Evolutionary conservation across 2,797 vertebrate species (phyloP), one percentile per base, ranked within the genome.

Genomic region (Melanitta fusca): DNA sequence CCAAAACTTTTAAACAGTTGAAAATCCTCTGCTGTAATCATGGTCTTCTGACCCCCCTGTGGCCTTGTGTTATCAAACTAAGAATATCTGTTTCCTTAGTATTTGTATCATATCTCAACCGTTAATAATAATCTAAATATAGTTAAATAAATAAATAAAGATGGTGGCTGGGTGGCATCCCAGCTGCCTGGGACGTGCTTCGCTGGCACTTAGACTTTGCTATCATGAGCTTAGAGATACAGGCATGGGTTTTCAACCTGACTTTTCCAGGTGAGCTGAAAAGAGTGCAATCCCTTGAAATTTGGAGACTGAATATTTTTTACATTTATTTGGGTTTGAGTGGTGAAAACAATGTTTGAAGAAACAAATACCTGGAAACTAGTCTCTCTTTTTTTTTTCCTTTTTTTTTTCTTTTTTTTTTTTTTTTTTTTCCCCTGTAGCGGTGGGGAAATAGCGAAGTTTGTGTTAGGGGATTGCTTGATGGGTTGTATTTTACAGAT

Each of bases 51-150:
- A 65, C n/a, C 21, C 58, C 58, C 16, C 60, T 73, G 41, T 36
- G 79, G 70, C 53, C 43, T 89, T 93, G 25, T 18, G 8, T 62
- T 95, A 49, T 65, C 74, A 79, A 75, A 49, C n/a, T 20, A 27
- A 82, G 41, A 80, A 28, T 56, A 18, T 80, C 54, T 84, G 8
- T 79, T 38, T 91, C 43, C 24, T 51, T 25, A 51, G 49, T 51
- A 51, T 51, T 51, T 51, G 24, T 51, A 51, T 25, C 49, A 51
- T 51, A 51, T 51, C 49, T 51, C 24, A 51, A 51, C 24, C 7
- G 0, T 51, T 51, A 49, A 49, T 49, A 25, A 62, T 80, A 1
- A 34, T 34, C 36, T 53, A 51, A 88, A 72, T 66, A 47, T 34
- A 73, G 10, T 19, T 11, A 57, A 34, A 60, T 56, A 9, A 2